Evolutionary conservation across 2,113 vertebrate species (phyloP).

Genomic region (Grantiella picta): DNA sequence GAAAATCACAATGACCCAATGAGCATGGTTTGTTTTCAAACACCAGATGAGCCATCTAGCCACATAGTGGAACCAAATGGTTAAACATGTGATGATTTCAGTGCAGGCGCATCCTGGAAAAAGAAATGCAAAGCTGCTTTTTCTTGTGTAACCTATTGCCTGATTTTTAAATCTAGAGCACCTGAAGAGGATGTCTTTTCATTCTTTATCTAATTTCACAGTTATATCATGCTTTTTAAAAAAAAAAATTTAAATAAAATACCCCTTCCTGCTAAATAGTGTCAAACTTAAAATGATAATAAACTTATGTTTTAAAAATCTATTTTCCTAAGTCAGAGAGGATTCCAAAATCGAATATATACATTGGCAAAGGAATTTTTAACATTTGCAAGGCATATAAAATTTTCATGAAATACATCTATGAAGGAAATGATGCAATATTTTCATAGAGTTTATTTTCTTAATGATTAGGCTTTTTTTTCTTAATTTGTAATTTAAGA

Average conservation of each 20-base stretch:
- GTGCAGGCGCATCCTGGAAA: not conserved
- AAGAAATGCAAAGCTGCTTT: not conserved
- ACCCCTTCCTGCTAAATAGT: not conserved
- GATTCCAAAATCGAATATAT: not conserved
- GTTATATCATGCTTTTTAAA: not conserved
- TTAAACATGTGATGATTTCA: not conserved
- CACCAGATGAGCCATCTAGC: not conserved
- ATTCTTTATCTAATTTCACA: not conserved
- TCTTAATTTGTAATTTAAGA: too few species aligned
- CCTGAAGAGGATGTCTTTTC: not conserved
- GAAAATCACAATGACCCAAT: not conserved
- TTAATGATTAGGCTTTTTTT: not conserved
- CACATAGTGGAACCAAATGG: not conserved
- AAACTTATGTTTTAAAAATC: not conserved
- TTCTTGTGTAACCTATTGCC: not conserved
- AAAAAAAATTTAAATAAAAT: not conserved
- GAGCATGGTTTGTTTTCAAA: not conserved
- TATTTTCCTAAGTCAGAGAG: not conserved
- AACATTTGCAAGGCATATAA: not conserved
- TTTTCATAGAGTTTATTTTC: not conserved
- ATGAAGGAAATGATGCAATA: not conserved
- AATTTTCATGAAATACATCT: not conserved
- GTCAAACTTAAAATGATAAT: not conserved
- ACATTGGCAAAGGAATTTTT: not conserved
- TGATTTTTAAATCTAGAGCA: not conserved